Evolutionary conservation across 2,888 invertebrate species (phyloP), one percentile per base, ranked within the genome.

Genomic region (Lymantria dispar): DNA sequence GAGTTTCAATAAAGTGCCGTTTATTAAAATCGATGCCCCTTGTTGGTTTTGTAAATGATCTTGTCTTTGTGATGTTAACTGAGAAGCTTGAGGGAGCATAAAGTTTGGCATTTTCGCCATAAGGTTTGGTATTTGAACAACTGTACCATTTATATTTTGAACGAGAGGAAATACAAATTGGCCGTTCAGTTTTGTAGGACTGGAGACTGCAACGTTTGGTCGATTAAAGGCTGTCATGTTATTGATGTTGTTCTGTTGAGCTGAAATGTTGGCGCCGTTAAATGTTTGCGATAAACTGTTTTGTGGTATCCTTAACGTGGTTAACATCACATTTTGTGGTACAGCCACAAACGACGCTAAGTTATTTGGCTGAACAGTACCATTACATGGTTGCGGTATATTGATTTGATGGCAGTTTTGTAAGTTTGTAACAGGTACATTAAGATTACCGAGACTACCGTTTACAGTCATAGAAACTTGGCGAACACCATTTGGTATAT

Each of bases 41-140:
- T 86, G 86, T 72, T 85, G 87, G 56, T 78, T 87, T 70, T 88
- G 87, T 59, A 89, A 63, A 64, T 86, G 86, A 52, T 90, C 88
- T 66, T 87, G 85, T 57, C 83, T 78, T 60, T 82, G 83, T 13
- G 81, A 56, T 22, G 83, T 74, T 52, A 87, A 53, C 64, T 91
- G 83, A 55, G 85, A 58, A 53, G 78, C 72, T 78, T 84, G 84
- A 40, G 91, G 91, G 60, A 91, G 81, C 49, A 91, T 84, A 59
- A 83, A 92, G 75, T 93, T 93, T 43, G 92, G 92, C 78, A 92
- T 90, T 70, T 93, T 91, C 7, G 93, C 86, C 81, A 94, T 87
- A 51, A 94, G 74, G 70, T 93, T 93, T 51, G 93, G 94, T 83
- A 94, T 89, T 84, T 94, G 94, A 61, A 94, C 93, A 54, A 94